Conservation (phyloP, 1,140 invertebrate species). For the Theocolax elegans region DNA sequence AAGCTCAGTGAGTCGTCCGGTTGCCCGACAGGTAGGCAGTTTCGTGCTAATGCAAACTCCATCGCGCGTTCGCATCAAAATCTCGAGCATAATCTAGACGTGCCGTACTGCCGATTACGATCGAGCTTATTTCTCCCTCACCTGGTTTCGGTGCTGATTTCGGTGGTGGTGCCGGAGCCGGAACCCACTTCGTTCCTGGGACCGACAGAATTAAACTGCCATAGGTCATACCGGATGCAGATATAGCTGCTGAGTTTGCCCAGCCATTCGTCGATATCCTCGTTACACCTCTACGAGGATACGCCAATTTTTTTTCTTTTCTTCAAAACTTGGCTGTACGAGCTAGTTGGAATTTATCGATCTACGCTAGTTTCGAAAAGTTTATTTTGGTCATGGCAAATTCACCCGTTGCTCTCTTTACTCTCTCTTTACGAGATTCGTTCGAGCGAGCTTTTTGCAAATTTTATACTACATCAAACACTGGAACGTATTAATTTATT, state of each 20-base stretch:
- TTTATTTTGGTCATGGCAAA: no score
- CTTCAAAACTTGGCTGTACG: no score
- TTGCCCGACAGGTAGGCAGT: constrained; percentile 49
- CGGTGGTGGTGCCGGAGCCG: background rate
- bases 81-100: constrained; percentile 34
- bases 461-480: no score
- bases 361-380: no score
- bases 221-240: background rate
- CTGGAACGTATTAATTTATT: no score
- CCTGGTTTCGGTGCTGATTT: background rate
- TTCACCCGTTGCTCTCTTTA: no score
- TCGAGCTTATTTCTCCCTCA: constrained; percentile 2
- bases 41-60: constrained; percentile 10
- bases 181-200: background rate
- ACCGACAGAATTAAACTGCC: constrained; percentile 13
- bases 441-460: no score
- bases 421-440: no score
- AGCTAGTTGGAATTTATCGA: no score
- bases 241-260: no score
- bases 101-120: constrained; percentile 21
- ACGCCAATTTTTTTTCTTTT: no score
- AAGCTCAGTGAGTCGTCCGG: constrained; percentile 59
- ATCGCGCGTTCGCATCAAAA: constrained; percentile 33
- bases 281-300: no score
- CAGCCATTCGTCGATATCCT: background rate